Base-by-base conservation (phyloP, 2,888 invertebrate species). In the Antheraea assamensis region DNA sequence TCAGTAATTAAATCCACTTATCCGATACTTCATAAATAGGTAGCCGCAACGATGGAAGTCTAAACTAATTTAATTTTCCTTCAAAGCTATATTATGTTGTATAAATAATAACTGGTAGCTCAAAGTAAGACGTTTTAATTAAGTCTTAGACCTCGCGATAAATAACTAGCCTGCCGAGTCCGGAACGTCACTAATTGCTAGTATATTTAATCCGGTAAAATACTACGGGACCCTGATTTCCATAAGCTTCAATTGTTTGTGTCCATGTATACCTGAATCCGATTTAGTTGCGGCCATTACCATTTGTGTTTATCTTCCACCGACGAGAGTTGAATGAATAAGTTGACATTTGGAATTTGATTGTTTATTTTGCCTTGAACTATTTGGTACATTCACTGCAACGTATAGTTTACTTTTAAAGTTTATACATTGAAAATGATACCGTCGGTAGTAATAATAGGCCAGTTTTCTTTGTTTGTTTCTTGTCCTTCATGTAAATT, bases 121-220 rank as follows among this genome's bases (percentile, higher is more conserved):
- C 90, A 90, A 90, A 91, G 91, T 91, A 91, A 92, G 92, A 92
- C 92, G 90, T 92, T 94, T 94, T 93, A 94, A 94, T 94, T 94
- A 94, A 93, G 91, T 90, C 91, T 90, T 88, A 92, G 92, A 87
- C 90, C 91, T 90, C 82, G 89, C 91, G 87, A 93, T 93, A 94
- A 94, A 93, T 92, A 93, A 92, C 91, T 90, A 87, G 87, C 85
- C 82, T 79, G 84, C 82, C 85, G 85, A 86, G 86, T 85, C 87
- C 83, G 86, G 90, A 88, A 85, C 87, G 86, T 88, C 90, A 92
- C 93, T 93, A 93, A 93, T 94, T 93, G 92, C 91, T 88, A 92
- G 90, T 93, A 91, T 91, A 93, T 93, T 92, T 93, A 93, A 94
- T 93, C 94, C 92, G 83, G 90, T 91, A 91, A 93, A 94, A 92